phyloP scores from a whole-genome alignment of 2,113 vertebrate species.

The Daphoenositta chrysoptera region DNA sequence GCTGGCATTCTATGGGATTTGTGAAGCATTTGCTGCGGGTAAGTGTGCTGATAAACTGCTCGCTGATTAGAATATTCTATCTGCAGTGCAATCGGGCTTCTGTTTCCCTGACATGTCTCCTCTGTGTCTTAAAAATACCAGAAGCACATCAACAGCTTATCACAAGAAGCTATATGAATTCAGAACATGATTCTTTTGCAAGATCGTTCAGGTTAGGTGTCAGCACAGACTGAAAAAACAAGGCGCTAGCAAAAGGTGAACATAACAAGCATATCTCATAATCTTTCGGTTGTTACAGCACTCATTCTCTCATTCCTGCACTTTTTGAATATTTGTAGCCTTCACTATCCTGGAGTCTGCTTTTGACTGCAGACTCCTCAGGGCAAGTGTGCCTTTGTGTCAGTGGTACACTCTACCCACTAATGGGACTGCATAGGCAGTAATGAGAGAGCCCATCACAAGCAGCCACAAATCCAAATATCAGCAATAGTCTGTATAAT shows the following conservation, averaged over 20 bases:
- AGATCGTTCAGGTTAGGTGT: constrained; percentile 32
- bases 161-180: constrained; percentile 42
- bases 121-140: constrained; percentile 46
- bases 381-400: background rate
- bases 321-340: constrained; percentile 16
- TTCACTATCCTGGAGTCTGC: background rate
- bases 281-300: background rate
- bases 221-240: constrained; percentile 25
- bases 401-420: background rate
- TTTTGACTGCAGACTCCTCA: constrained; percentile 20
- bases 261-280: constrained; percentile 42
- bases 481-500: background rate
- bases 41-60: constrained; percentile 39
- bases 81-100: background rate
- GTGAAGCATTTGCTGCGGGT: constrained; percentile 11
- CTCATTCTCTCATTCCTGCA: background rate
- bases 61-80: constrained; percentile 28
- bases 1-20: background rate
- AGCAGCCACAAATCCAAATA: background rate
- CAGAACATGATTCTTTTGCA: constrained; percentile 28
- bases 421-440: background rate
- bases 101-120: background rate
- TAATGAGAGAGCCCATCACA: background rate
- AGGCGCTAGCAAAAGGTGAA: constrained; percentile 18
- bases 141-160: constrained; percentile 39